phyloP scores from a whole-genome alignment of 1,140 invertebrate species.

The Euwallacea similis region DNA sequence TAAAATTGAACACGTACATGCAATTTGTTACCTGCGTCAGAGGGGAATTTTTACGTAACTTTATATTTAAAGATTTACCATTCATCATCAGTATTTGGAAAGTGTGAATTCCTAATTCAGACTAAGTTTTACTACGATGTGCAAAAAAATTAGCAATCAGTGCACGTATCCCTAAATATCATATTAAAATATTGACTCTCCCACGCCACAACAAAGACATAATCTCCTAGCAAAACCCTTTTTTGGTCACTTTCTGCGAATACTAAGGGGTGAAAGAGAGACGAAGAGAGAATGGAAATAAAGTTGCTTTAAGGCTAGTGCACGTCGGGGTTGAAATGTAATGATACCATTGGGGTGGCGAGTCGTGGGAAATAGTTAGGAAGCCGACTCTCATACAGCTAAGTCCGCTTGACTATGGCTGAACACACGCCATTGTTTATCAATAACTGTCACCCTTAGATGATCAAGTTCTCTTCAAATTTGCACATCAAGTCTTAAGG shows the following conservation, averaged over 20 bases:
- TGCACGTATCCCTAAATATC: background rate
- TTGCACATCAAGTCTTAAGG: no score
- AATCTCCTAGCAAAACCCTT: conserved; percentile 19
- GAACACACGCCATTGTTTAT: no score
- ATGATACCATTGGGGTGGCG: conserved; percentile 41
- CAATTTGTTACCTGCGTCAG: conserved; percentile 3
- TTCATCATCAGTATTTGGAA: background rate
- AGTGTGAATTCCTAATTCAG: background rate
- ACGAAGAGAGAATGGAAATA: conserved; percentile 36
- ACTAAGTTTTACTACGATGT: background rate
- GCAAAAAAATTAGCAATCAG: background rate
- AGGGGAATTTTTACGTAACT: conserved; percentile 7
- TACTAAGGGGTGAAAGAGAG: conserved; percentile 20
- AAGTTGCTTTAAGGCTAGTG: conserved; percentile 39
- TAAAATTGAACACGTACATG: background rate
- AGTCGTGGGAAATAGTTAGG: conserved; percentile 45
- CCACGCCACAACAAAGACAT: conserved; percentile 21
- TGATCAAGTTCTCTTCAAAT: no score
- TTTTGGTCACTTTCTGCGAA: conserved; percentile 25
- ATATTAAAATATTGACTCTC: conserved; percentile 22
- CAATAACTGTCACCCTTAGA: no score
- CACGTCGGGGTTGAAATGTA: conserved; percentile 41
- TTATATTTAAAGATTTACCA: conserved; percentile 1
- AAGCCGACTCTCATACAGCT: conserved; percentile 43
- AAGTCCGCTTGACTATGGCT: no score